phyloP scores from a whole-genome alignment of 2,113 vertebrate species.

The Eclectus roratus region DNA sequence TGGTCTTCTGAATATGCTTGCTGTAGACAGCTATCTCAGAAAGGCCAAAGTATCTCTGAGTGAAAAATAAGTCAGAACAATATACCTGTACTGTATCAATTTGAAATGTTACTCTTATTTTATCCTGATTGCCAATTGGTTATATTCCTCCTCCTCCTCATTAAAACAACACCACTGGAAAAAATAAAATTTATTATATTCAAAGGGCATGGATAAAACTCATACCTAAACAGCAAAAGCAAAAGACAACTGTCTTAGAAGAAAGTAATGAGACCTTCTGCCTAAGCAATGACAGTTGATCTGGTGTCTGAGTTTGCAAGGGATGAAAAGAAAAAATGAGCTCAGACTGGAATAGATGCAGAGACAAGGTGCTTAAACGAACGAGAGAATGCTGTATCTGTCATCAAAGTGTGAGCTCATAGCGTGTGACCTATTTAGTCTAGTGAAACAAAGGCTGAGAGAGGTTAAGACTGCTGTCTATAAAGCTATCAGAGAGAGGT shows the following conservation, averaged over 20 bases:
- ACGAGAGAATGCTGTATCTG: not conserved
- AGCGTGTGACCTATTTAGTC: not conserved
- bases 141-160: not conserved
- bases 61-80: not conserved
- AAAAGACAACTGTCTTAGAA: not conserved
- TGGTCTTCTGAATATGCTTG: not conserved
- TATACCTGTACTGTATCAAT: not conserved
- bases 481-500: not conserved
- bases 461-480: not conserved
- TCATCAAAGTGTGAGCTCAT: not conserved
- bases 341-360: not conserved
- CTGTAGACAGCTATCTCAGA: not conserved
- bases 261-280: not conserved
- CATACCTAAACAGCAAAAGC: not conserved
- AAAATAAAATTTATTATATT: not conserved
- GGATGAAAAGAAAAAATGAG: not conserved
- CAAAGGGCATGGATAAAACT: not conserved
- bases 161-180: not conserved
- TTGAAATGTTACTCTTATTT: not conserved
- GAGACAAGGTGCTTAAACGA: not conserved
- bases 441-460: not conserved
- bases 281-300: not conserved
- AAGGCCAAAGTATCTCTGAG: not conserved
- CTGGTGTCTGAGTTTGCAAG: not conserved
- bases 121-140: not conserved